Evolutionary conservation across 2,113 vertebrate species (phyloP).

Genomic region (Pelvicachromis taeniatus): DNA sequence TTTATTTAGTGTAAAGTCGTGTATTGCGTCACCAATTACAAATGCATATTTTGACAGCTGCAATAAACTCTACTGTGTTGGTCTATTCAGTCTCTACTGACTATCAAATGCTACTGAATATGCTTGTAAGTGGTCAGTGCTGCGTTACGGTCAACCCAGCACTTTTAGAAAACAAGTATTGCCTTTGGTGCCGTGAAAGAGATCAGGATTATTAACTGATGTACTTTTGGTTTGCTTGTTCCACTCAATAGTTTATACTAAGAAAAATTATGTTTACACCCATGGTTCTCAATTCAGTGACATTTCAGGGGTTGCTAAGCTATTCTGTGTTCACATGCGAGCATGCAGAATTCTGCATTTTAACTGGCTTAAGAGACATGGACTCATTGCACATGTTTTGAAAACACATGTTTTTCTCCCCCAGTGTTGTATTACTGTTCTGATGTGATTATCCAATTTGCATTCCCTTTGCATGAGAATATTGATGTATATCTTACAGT

Average conservation of each 20-base stretch:
- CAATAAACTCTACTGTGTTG: conserved; percentile 10
- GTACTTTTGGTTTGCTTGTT: neutral
- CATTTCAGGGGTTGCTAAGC: conserved; percentile 17
- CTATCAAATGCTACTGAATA: conserved; percentile 33
- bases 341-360: conserved; percentile 6
- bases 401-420: neutral
- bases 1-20: conserved; percentile 65
- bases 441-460: conserved; percentile 36
- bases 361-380: neutral
- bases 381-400: neutral
- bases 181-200: conserved; percentile 39
- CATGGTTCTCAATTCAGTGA: conserved; percentile 3
- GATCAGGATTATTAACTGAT: conserved; percentile 6
- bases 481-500: neutral
- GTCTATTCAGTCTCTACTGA: conserved; percentile 9
- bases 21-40: conserved; percentile 1
- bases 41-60: neutral
- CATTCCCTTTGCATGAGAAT: conserved; percentile 52
- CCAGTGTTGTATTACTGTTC: neutral
- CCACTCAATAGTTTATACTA: neutral
- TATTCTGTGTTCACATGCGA: conserved; percentile 1
- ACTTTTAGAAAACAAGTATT: conserved; percentile 44
- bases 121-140: conserved; percentile 21
- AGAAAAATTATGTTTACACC: conserved; percentile 39
- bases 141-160: conserved; percentile 35